Conservation (phyloP, 2,888 invertebrate genomes). For the Pediacus dermestoides region DNA sequence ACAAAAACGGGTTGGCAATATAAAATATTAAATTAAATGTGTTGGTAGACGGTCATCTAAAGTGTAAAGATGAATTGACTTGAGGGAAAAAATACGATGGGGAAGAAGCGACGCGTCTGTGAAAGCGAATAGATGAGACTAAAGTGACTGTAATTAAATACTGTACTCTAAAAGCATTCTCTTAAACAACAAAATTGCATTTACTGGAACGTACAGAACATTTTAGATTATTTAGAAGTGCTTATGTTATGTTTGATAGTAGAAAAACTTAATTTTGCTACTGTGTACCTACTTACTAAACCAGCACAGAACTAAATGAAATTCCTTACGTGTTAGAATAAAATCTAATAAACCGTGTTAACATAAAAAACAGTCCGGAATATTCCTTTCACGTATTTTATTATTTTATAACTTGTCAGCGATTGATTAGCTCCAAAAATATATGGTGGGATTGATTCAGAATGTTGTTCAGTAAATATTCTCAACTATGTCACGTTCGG, state of each 20-base stretch:
- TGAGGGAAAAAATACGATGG: constrained; percentile 13
- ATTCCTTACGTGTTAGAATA: too few relatives aligned
- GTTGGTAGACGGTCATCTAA: constrained; percentile 8
- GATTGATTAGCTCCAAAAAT: background rate
- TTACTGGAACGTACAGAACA: constrained; percentile 9
- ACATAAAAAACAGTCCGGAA: too few relatives aligned
- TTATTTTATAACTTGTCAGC: too few relatives aligned
- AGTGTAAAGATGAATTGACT: constrained; percentile 16
- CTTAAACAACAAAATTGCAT: constrained; percentile 21
- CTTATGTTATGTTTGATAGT: too few relatives aligned
- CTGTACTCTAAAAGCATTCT: constrained; percentile 19
- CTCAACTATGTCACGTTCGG: constrained; percentile 6
- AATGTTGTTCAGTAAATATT: background rate
- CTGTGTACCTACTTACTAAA: too few relatives aligned
- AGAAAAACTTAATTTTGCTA: too few relatives aligned
- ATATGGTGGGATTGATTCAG: constrained; percentile 3
- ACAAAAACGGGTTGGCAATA: background rate
- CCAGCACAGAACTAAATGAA: too few relatives aligned
- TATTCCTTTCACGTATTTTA: too few relatives aligned
- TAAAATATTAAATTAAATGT: too few relatives aligned
- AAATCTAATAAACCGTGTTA: too few relatives aligned
- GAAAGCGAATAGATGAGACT: constrained; percentile 14
- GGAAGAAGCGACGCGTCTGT: constrained; percentile 15
- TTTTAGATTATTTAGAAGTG: constrained; percentile 9
- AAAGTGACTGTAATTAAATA: constrained; percentile 21